These are phyloP conservation scores for Gibbula magus DNA, from an alignment of 2,888 invertebrate species.

Conservation along the genomic window DNA sequence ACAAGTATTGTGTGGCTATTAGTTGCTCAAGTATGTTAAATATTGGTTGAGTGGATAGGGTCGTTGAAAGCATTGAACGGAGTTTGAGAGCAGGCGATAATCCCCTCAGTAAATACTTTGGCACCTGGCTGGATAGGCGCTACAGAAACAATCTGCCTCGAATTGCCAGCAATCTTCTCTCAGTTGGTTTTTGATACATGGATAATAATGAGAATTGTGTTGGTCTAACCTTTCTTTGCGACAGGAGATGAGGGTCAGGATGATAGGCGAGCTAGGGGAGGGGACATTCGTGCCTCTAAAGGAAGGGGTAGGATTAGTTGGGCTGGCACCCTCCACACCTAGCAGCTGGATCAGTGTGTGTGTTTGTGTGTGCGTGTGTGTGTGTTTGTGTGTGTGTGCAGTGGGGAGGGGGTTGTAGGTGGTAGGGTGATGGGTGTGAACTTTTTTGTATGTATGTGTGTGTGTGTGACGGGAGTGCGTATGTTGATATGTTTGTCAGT, in stretches of 20 bases:
- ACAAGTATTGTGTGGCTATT: background rate
- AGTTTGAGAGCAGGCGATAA: background rate
- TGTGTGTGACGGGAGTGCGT: too few species aligned
- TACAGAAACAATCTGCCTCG: background rate
- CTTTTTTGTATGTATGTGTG: too few species aligned
- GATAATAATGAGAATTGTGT: conserved; percentile 13
- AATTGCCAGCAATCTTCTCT: conserved; percentile 1
- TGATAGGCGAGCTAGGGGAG: background rate
- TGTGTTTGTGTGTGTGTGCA: too few species aligned
- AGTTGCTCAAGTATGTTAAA: background rate
- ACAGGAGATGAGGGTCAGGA: background rate
- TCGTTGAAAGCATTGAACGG: background rate
- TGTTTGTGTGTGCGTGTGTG: too few species aligned
- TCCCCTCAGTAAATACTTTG: background rate
- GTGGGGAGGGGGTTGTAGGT: background rate
- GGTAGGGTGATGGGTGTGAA: too few species aligned
- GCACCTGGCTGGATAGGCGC: background rate
- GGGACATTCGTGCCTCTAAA: background rate
- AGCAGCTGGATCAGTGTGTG: too few species aligned
- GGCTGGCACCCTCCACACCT: background rate
- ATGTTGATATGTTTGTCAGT: too few species aligned
- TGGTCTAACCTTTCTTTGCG: conserved; percentile 7
- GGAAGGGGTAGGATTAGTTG: background rate
- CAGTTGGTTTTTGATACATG: background rate
- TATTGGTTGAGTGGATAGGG: background rate